These are phyloP conservation scores for Callocephalon fimbriatum DNA, from an alignment of 2,113 vertebrate genomes.

Conservation along the genomic window DNA sequence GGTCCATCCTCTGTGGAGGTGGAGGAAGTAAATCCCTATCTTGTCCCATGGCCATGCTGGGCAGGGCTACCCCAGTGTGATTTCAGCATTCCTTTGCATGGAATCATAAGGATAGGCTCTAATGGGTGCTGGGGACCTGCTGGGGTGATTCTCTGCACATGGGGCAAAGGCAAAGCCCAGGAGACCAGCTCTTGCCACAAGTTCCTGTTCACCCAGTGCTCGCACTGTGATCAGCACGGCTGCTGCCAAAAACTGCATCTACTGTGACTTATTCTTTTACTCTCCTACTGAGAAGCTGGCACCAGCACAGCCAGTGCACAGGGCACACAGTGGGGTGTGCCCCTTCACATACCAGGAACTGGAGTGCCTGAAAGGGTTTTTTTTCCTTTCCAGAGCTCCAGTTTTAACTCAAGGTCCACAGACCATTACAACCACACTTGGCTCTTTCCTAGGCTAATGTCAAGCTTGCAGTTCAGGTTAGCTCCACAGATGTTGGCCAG, in stretches of 20 bases:
- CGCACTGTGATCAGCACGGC: accelerated
- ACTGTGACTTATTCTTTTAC: neutral
- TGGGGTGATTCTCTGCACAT: neutral
- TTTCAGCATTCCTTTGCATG: accelerated
- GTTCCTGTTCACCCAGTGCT: neutral
- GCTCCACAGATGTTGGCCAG: neutral
- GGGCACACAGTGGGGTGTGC: no score
- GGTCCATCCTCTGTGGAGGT: neutral
- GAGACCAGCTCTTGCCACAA: neutral
- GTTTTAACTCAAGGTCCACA: neutral
- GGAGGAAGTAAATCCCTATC: neutral
- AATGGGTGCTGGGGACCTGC: accelerated
- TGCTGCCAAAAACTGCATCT: neutral
- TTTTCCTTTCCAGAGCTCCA: neutral
- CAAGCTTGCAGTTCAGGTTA: neutral
- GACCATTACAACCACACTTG: neutral
- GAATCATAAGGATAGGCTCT: accelerated
- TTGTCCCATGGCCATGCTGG: accelerated
- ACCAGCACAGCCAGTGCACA: neutral
- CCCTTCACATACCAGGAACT: neutral
- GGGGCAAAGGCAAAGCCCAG: neutral
- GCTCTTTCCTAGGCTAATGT: neutral
- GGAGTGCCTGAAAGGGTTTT: neutral
- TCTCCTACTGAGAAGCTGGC: neutral
- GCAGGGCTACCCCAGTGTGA: neutral